Conservation (phyloP, 2,113 vertebrate species). For the Neotragus pygmaeus region DNA sequence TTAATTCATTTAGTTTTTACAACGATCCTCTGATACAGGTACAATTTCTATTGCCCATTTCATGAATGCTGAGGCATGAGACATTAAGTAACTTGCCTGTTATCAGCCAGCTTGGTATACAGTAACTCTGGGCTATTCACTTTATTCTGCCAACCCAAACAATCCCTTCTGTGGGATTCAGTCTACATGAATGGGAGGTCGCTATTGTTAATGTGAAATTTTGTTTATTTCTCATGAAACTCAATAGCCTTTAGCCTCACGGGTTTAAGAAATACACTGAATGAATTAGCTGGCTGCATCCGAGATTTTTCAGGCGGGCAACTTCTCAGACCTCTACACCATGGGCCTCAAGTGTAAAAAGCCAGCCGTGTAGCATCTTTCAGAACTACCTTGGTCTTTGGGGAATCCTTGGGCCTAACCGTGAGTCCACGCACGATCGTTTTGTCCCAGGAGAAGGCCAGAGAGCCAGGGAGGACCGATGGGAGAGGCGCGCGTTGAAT, state of each 20-base stretch:
- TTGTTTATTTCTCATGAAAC: conserved; percentile 71
- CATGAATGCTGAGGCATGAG: neutral
- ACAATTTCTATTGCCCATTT: neutral
- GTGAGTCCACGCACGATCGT: conserved; percentile 47
- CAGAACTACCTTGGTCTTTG: conserved; percentile 72
- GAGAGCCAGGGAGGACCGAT: conserved; percentile 59
- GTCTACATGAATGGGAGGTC: conserved; percentile 36
- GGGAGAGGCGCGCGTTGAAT: conserved; percentile 71
- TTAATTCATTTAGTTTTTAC: neutral
- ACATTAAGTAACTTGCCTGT: neutral
- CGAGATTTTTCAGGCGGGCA: conserved; percentile 49
- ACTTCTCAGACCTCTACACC: conserved; percentile 25
- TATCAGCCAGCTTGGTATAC: neutral
- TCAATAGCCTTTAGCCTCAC: conserved; percentile 47
- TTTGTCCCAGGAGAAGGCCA: conserved; percentile 72
- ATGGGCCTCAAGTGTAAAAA: conserved; percentile 57
- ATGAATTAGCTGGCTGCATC: conserved; percentile 40
- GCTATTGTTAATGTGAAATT: conserved; percentile 53
- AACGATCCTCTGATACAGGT: neutral
- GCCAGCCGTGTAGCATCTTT: conserved; percentile 69
- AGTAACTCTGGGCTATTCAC: neutral
- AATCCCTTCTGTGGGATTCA: conserved; percentile 9
- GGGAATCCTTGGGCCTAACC: conserved; percentile 72
- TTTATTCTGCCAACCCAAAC: conserved; percentile 47
- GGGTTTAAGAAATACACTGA: conserved; percentile 42